Base-by-base conservation (phyloP, 2,888 invertebrate genomes). In the Cecidostiba fungosa region DNA sequence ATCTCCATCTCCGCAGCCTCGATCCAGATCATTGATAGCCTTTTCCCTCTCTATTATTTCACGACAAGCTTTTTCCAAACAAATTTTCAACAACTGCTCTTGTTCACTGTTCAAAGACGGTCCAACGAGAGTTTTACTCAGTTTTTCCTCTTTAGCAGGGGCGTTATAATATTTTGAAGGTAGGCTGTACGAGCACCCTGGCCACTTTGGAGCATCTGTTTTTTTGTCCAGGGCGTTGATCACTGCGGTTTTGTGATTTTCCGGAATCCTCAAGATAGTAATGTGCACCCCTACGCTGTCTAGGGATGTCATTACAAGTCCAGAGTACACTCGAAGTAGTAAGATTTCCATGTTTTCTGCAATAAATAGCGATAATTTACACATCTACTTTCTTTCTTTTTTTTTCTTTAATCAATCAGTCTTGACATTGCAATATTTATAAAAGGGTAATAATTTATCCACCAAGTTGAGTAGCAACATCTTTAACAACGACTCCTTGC, bases 251-350 rank as follows among this genome's bases (percentile, higher is more conserved):
- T 94, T 89, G 6, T 91, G 86, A 1, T 92, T 90, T 82, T 94
- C 92, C 16, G 93, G 93, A 14, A 96, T 90, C 88, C 95, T 95
- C 14, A 97, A 90, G 26, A 98, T 89, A 19, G 97, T 96, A 39
- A 98, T 94, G 88, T 97, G 96, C 89, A 97, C 94, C 10, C 97
- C 98, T 81, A 96, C 95, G 95, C 96, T 97, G 90, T 97, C 96
- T 73, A 97, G 92, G 0, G 97, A 97, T 0, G 97, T 97, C 94
- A 97, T 95, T 87, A 96, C 94, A 6, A 93, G 90, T 8, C 95
- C 96, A 2, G 90, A 88, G 80, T 93, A 92, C 6, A 91, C 89
- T 26, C 93, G 90, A 16, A 91, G 23, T n/a, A 90, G 89, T 66
- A 88, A 77, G 5, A 93, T 88, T 14, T 88, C 87, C 88, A 89